Percentiles rank a stretch among this genome's conserved stretches.
These are phyloP conservation scores for Paraescarpia echinospica DNA, from an alignment of 1,140 invertebrate species.

Conservation along the genomic window DNA sequence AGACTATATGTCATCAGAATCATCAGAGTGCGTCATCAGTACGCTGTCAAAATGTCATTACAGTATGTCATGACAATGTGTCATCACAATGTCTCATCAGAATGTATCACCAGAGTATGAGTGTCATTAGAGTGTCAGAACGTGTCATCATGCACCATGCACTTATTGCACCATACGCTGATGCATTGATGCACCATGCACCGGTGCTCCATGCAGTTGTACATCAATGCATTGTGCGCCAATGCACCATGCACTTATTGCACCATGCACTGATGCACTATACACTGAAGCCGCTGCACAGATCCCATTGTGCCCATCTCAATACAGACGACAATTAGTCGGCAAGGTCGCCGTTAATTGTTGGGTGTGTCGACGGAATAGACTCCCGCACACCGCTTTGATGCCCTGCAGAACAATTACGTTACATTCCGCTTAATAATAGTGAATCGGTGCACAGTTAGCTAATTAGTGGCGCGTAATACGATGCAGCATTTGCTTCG, in stretches of 20 bases:
- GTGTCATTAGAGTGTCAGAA: background rate
- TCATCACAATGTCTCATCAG: no score
- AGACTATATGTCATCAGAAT: no score
- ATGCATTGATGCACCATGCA: background rate
- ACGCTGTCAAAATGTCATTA: no score
- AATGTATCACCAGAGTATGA: no score
- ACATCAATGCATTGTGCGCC: no score
- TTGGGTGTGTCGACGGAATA: background rate
- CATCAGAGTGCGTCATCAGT: no score
- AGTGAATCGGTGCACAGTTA: background rate
- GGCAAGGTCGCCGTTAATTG: background rate
- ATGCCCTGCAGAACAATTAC: background rate
- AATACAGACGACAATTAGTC: background rate
- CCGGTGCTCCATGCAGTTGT: no score
- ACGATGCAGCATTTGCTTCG: background rate
- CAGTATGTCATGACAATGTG: no score
- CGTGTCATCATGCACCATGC: background rate
- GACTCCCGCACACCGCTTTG: background rate
- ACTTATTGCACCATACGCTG: background rate
- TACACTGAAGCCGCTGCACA: background rate
- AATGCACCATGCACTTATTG: background rate
- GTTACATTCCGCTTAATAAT: conserved; percentile 1
- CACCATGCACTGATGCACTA: background rate
- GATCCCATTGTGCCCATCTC: background rate
- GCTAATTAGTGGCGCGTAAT: background rate